These are phyloP conservation scores for Calycopis cecrops DNA, from an alignment of 1,140 invertebrate species.

Conservation along the genomic window DNA sequence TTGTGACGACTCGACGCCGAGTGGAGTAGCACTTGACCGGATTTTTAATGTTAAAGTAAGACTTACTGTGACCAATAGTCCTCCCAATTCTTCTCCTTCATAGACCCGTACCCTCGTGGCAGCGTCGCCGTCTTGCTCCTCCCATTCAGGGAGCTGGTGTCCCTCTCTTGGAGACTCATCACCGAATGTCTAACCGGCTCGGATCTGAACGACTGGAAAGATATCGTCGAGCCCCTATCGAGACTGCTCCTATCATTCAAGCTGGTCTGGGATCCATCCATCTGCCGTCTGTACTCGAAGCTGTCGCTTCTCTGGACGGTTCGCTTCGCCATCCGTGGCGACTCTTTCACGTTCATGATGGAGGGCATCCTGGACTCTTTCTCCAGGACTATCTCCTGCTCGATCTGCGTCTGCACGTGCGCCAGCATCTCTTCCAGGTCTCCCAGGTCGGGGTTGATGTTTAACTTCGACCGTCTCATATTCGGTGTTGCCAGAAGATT, in stretches of 20 bases:
- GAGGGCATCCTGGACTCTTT: constrained; percentile 56
- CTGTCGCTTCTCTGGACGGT: constrained; percentile 40
- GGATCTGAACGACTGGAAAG: constrained; percentile 60
- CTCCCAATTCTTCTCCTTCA: constrained; percentile 63
- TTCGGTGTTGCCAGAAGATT: constrained; percentile 30
- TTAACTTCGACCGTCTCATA: constrained; percentile 59
- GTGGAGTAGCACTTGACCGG: too few relatives aligned
- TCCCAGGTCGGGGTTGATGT: constrained; percentile 60
- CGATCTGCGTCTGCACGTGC: constrained; percentile 63
- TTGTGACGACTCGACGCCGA: too few relatives aligned
- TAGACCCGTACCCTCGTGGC: constrained; percentile 57
- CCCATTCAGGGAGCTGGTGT: constrained; percentile 43
- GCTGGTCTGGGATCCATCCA: constrained; percentile 41
- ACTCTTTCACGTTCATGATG: constrained; percentile 51
- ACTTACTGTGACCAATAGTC: constrained; percentile 71
- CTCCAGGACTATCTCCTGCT: constrained; percentile 66
- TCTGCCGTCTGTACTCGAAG: constrained; percentile 27
- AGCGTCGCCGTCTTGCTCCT: constrained; percentile 52
- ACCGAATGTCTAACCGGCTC: constrained; percentile 50
- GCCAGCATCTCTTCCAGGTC: constrained; percentile 71
- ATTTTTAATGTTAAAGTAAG: too few relatives aligned
- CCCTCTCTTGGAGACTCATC: constrained; percentile 50
- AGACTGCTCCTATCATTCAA: too few relatives aligned
- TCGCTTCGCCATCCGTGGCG: constrained; percentile 45
- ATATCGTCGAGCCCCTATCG: constrained; percentile 46